These are phyloP conservation scores for Frankliniella intonsa DNA, from an alignment of 2,888 invertebrate species.

Conservation along the genomic window DNA sequence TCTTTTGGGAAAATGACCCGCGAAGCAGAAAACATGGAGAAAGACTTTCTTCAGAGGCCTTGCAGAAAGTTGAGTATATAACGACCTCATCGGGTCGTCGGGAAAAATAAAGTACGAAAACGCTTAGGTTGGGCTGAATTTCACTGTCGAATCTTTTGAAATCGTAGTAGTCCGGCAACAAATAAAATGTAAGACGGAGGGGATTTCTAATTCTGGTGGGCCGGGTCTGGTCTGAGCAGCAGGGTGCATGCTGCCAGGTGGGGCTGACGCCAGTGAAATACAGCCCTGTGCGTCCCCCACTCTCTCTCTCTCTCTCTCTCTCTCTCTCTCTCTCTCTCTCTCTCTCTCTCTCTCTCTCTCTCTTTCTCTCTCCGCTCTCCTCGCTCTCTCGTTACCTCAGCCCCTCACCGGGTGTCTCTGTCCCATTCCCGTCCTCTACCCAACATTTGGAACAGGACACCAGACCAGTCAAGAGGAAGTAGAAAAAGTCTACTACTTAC, in stretches of 20 bases:
- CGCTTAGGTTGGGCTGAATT: neutral
- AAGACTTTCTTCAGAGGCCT: no score
- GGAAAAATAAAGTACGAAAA: neutral
- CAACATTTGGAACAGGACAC: no score
- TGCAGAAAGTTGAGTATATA: no score
- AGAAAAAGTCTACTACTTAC: no score
- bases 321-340: neutral
- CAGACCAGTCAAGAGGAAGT: no score
- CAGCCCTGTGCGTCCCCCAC: neutral
- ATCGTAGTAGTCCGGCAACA: neutral
- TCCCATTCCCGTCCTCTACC: no score
- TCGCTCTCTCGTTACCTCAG: neutral
- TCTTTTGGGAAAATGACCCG: no score
- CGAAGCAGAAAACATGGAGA: no score
- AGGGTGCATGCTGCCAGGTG: neutral
- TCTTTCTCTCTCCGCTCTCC: neutral
- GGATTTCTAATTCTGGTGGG: no score
- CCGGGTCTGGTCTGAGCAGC: no score
- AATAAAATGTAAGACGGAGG: no score
- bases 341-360: neutral
- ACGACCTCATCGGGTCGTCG: neutral
- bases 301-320: neutral
- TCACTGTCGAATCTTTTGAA: neutral
- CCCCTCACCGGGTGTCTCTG: no score
- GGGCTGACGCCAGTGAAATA: constrained; percentile 22